These are phyloP conservation scores for Hirtodrosophila histrioides DNA, from an alignment of 2,888 invertebrate species.

Conservation along the genomic window DNA sequence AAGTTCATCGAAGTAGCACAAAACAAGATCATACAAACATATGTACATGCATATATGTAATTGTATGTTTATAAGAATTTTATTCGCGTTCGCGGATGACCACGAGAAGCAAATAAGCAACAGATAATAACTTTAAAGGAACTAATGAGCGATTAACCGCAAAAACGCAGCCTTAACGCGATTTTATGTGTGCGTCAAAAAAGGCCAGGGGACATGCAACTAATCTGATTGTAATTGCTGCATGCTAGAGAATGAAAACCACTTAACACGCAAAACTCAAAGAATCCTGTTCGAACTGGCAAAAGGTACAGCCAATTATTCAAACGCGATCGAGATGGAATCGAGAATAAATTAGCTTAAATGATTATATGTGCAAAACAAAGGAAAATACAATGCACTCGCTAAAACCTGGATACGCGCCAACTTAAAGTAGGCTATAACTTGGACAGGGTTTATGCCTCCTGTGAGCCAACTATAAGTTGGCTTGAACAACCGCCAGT, in stretches of 20 bases:
- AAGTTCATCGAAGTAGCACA: too few relatives aligned
- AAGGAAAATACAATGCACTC: too few relatives aligned
- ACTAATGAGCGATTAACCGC: constrained; percentile 30
- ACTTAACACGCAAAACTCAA: constrained; percentile 53
- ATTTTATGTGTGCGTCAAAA: constrained; percentile 15
- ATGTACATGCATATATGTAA: too few relatives aligned
- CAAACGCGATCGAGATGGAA: constrained; percentile 64
- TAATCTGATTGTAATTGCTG: constrained; percentile 74
- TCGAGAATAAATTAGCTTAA: constrained; percentile 58
- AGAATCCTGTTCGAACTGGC: constrained; percentile 24
- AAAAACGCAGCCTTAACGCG: constrained; percentile 11
- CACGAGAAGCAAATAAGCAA: constrained; percentile 13
- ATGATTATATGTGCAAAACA: constrained; percentile 1
- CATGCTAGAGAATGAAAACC: constrained; percentile 53
- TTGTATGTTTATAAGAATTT: too few relatives aligned
- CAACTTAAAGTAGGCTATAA: too few relatives aligned
- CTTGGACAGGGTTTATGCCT: too few relatives aligned
- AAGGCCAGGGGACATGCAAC: constrained; percentile 50
- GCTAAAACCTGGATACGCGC: too few relatives aligned
- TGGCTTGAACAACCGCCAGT: too few relatives aligned
- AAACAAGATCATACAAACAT: too few relatives aligned
- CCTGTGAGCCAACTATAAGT: too few relatives aligned
- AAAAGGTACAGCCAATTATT: constrained; percentile 60
- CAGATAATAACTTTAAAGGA: constrained; percentile 12
- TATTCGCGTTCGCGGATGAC: constrained; percentile 3